These are phyloP conservation scores for Elgonia sp. DNA, from an alignment of 2,888 invertebrate genomes.

Conservation along the genomic window DNA sequence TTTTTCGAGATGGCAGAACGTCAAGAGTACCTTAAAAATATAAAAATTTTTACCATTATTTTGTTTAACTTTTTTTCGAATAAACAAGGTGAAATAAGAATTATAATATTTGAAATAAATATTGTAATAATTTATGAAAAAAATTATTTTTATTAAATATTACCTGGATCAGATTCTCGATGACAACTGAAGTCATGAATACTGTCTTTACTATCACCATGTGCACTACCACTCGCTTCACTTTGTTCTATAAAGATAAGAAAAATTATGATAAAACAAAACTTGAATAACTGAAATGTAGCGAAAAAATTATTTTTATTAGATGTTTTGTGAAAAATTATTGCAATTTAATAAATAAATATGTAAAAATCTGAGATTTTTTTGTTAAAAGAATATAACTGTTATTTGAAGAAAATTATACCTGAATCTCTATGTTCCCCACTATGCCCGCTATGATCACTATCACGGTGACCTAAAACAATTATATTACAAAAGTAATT, in stretches of 20 bases:
- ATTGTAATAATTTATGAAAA: no score
- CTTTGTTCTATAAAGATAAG: constrained; percentile 82
- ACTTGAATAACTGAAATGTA: no score
- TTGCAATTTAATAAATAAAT: no score
- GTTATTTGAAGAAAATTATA: constrained; percentile 67
- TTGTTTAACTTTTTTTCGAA: no score
- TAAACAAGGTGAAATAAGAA: no score
- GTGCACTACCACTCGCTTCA: constrained; percentile 84
- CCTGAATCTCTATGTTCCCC: constrained; percentile 85
- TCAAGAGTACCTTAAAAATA: constrained; percentile 80
- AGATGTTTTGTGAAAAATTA: no score
- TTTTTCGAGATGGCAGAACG: constrained; percentile 88
- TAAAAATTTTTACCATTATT: no score
- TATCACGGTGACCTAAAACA: constrained; percentile 83
- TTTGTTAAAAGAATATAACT: background rate
- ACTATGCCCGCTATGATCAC: constrained; percentile 85
- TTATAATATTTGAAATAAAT: no score
- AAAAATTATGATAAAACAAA: background rate
- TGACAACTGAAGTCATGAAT: constrained; percentile 84
- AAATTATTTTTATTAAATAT: background rate
- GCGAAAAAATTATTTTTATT: no score
- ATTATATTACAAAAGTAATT: background rate
- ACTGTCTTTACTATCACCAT: constrained; percentile 86
- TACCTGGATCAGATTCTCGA: constrained; percentile 84
- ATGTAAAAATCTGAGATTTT: background rate